Evolutionary conservation across 2,888 invertebrate species (phyloP), one percentile per base, ranked within the genome.

Genomic region (Cryptus viduatorius): DNA sequence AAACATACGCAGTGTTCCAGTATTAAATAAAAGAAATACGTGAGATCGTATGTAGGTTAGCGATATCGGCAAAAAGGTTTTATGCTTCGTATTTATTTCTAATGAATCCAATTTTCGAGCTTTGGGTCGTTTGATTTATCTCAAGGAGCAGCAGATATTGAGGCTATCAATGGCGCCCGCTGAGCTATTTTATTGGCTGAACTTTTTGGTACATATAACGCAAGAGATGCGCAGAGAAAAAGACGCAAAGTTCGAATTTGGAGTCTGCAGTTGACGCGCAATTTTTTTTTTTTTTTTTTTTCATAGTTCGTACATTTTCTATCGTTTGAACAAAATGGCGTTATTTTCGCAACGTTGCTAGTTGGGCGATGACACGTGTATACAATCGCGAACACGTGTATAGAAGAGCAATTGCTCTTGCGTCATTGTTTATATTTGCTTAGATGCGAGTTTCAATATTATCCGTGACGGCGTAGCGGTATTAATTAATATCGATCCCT

Each of bases 381-480:
- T 29, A 61, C 61, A 61, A 37, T 37, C 1, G 16, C 12, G 12
- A 3, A 44, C 19, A 44, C 56, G 48, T n/a, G 37, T 12, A 16
- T 84, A 87, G 85, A 87, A 84, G 88, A 88, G 84, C 84, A 69
- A 50, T 84, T 87, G 87, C 88, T 82, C 87, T 88, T 87, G 89
- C 85, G 86, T 87, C 89, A 86, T 87, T 79, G 79, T 86, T 83
- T 86, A 87, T 91, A 90, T 93, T 93, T 92, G 91, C 92, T 92
- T 92, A 92, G 91, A 92, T 90, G 86, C 50, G 90, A 89, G 90
- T 91, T 91, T 91, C 90, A 91, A 92, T 92, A 92, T 92, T 92
- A 92, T 92, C 89, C 87, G 72, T 65, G 68, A 83, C 87, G 86
- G 83, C 87, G 72, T 65, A 72, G 82, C 87, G 86, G 82, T 88